Conservation (phyloP, 1,140 invertebrate species). For the Heliconius eleuchia region DNA sequence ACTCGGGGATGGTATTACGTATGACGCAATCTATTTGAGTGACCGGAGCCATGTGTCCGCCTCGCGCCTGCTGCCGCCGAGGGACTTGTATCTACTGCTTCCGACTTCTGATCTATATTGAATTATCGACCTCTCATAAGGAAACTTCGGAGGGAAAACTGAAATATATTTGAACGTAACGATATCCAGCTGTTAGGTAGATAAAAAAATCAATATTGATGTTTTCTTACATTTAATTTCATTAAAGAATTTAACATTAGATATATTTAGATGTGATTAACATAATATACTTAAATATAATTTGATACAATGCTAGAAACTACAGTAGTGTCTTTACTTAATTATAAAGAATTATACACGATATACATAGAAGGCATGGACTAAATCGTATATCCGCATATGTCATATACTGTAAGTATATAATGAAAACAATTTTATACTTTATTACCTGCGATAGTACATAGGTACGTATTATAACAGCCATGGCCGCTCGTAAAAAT, state of each 20-base stretch:
- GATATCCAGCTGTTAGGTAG: neutral
- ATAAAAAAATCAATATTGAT: neutral
- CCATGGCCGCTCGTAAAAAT: constrained; percentile 79
- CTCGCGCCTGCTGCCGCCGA: constrained; percentile 40
- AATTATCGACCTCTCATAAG: constrained; percentile 56
- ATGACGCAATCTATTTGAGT: constrained; percentile 75
- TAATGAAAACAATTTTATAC: constrained; percentile 25
- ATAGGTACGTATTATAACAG: constrained; percentile 67
- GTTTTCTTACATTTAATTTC: neutral
- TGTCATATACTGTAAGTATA: neutral
- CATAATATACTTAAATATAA: too few species aligned
- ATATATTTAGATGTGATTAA: neutral
- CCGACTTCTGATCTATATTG: constrained; percentile 57
- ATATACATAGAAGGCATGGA: too few species aligned
- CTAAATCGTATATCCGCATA: neutral
- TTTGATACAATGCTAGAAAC: too few species aligned
- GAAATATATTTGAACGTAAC: neutral
- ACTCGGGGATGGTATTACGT: constrained; percentile 59
- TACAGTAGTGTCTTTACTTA: neutral
- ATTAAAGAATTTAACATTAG: neutral
- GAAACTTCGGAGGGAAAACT: constrained; percentile 41
- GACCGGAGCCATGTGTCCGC: constrained; percentile 60
- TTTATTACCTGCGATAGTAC: constrained; percentile 50
- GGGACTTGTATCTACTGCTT: constrained; percentile 53
- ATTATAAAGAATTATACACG: too few species aligned